Evolutionary conservation across 1,140 invertebrate species (phyloP).

Genomic region (Atta texana): DNA sequence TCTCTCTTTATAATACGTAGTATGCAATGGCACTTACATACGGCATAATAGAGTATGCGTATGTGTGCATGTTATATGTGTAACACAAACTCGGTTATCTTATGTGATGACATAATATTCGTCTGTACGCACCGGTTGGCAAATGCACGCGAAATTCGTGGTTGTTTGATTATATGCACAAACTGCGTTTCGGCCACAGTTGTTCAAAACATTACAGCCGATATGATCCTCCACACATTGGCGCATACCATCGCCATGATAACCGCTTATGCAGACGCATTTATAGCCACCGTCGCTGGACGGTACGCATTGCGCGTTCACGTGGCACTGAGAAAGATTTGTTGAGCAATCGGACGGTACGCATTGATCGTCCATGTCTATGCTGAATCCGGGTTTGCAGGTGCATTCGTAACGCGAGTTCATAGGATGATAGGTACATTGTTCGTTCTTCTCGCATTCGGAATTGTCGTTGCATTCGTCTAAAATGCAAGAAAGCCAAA

Average conservation of each 20-base stretch:
- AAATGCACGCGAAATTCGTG: slow-evolving; percentile 86
- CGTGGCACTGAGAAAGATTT: slow-evolving; percentile 87
- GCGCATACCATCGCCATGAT: slow-evolving; percentile 91
- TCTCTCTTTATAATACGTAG: background rate
- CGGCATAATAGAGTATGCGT: background rate
- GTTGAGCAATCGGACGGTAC: slow-evolving; percentile 85
- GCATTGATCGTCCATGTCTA: slow-evolving; percentile 86
- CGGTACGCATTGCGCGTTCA: slow-evolving; percentile 89
- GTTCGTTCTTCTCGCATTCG: slow-evolving; percentile 92
- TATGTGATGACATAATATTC: background rate
- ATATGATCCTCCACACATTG: slow-evolving; percentile 88
- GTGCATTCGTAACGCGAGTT: slow-evolving; percentile 89
- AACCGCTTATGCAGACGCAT: slow-evolving; percentile 93
- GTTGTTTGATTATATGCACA: slow-evolving; percentile 90
- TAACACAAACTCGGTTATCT: background rate
- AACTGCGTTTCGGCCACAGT: slow-evolving; percentile 93
- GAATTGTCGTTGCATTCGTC: slow-evolving; percentile 90
- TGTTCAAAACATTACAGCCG: slow-evolving; percentile 93
- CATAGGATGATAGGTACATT: slow-evolving; percentile 89
- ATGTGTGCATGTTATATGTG: background rate
- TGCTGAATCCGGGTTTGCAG: slow-evolving; percentile 88
- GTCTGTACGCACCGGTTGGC: slow-evolving; percentile 83
- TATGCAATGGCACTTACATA: background rate
- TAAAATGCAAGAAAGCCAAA: slow-evolving; percentile 53
- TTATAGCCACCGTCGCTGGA: slow-evolving; percentile 87